A percentile compares a stretch with the other conserved stretches of the same genome.
phyloP scores from a whole-genome alignment of 1,140 invertebrate species.

The Drosophila albomicans region DNA sequence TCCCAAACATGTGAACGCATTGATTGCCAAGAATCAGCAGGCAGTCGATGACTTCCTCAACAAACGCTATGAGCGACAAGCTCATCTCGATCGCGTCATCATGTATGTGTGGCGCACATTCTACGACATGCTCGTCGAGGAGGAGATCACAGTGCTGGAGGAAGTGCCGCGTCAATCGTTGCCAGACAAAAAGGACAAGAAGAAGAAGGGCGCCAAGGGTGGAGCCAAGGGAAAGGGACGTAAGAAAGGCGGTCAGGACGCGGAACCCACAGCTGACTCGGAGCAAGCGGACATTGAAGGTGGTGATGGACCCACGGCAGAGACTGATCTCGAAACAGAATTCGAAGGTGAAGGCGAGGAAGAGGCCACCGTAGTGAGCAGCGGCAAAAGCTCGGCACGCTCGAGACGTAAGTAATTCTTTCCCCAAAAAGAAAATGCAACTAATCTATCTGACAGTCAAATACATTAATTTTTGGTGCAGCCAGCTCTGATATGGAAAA shows the following conservation, averaged over 20 bases:
- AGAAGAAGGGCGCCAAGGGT: conserved; percentile 69
- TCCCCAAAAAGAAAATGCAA: not conserved
- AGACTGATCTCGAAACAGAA: conserved; percentile 56
- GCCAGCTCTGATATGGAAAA: conserved; percentile 78
- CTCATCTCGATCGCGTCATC: conserved; percentile 85
- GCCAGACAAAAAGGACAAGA: conserved; percentile 75
- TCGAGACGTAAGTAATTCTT: conserved; percentile 61
- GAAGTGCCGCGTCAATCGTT: conserved; percentile 81
- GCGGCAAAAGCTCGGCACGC: conserved; percentile 63
- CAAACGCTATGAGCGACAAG: conserved; percentile 78
- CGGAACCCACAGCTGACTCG: conserved; percentile 35
- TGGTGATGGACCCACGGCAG: conserved; percentile 44
- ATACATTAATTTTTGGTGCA: conserved; percentile 40
- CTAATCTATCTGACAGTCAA: conserved; percentile 1
- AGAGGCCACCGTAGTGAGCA: conserved; percentile 60
- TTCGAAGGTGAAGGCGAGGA: conserved; percentile 56
- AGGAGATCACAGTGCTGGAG: conserved; percentile 87
- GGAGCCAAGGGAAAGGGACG: conserved; percentile 66
- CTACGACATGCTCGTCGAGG: conserved; percentile 85
- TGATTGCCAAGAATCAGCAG: conserved; percentile 58
- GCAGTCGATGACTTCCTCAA: conserved; percentile 80
- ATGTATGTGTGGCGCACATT: conserved; percentile 87
- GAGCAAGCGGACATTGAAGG: conserved; percentile 44
- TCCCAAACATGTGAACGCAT: conserved; percentile 65
- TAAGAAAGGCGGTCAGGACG: conserved; percentile 72